Base-by-base conservation (phyloP, 2,113 vertebrate genomes). In the Ariopsis seemanni region DNA sequence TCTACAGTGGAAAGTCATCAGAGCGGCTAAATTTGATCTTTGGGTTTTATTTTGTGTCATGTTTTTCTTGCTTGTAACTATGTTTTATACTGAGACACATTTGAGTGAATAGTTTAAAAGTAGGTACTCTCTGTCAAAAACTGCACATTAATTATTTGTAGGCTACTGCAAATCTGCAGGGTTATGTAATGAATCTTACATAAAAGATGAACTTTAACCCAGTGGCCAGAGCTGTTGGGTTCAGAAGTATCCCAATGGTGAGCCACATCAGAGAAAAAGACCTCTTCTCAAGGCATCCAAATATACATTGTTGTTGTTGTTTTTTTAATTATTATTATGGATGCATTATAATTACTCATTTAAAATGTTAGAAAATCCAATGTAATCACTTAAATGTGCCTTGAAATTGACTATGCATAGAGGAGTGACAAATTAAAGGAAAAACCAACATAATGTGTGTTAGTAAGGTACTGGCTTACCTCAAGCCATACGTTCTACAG, bases 181-280 rank as follows among this genome's bases (percentile, higher is more conserved):
- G 92, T 96, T 95, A 95, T 93, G 93, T 94, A 95, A 95, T 94
- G 91, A 91, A 90, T 91, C 93, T 95, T 96, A 94, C 92, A 94
- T 95, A 95, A 95, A 96, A 92, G 92, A 91, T 95, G 93, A 95
- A 94, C 95, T 95, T 95, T 96, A 92, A 91, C 93, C 93, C 86
- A 94, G 90, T 95, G 90, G 92, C 93, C 87, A 92, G 91, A 89
- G 85, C 82, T 71, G 74, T 75, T 82, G 92, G 86, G 94, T 94
- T 94, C 90, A 93, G 92, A 90, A 90, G 91, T 91, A 87, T 91
- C 87, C 91, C 89, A 91, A 87, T 90, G 90, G 94, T 92, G 90
- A 92, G 89, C 92, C 88, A 3, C 89, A 87, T 71, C 83, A 90
- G 18, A 42, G 50, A 22, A 34, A 81, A 81, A 34, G 2, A 80